These are phyloP conservation scores for Ellobium chinense DNA, from an alignment of 2,888 invertebrate genomes.

Conservation along the genomic window DNA sequence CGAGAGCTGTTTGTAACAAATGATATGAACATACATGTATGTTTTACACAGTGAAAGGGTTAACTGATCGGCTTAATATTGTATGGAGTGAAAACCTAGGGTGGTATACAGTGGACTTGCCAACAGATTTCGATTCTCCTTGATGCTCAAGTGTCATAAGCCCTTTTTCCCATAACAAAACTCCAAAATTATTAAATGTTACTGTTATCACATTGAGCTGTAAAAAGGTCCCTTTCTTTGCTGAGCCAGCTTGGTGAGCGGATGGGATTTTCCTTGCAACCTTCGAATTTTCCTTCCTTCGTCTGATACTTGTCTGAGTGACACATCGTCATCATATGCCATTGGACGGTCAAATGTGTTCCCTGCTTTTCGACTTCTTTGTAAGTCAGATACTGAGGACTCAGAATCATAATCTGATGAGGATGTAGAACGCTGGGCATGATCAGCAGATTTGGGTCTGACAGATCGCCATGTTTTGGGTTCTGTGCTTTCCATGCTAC, in stretches of 20 bases:
- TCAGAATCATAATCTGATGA: neutral
- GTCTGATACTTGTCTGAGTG: slow-evolving; percentile 35
- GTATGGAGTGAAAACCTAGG: neutral
- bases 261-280: slow-evolving; percentile 94
- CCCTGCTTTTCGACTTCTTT: neutral
- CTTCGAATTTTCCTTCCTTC: slow-evolving; percentile 76
- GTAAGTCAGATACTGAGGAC: slow-evolving; percentile 2
- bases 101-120: too few relatives aligned
- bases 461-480: slow-evolving; percentile 30
- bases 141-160: neutral
- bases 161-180: neutral
- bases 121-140: too few relatives aligned
- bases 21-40: neutral
- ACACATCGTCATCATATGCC: slow-evolving; percentile 1
- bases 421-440: slow-evolving; percentile 1
- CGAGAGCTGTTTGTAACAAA: too few relatives aligned
- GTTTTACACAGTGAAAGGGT: neutral
- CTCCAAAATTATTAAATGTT: too few relatives aligned
- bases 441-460: slow-evolving; percentile 37
- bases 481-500: neutral
- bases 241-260: slow-evolving; percentile 84
- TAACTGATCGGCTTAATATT: neutral
- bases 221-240: slow-evolving; percentile 57
- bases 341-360: neutral
- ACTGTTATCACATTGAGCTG: slow-evolving; percentile 66